Conservation (phyloP, 2,888 invertebrate species). For the Drosophila neoperkinsi region DNA sequence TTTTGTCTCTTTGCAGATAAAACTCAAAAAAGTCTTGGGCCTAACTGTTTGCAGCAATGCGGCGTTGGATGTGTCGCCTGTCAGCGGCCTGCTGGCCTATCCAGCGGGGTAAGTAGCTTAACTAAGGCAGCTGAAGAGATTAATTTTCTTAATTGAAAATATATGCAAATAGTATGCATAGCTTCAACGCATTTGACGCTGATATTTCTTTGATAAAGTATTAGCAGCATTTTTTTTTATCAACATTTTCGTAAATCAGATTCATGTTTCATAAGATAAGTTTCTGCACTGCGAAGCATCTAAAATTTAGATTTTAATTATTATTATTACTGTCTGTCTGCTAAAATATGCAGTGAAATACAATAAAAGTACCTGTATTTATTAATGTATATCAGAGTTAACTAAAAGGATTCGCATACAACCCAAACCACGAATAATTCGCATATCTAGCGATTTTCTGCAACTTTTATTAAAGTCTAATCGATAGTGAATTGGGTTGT, state of each 20-base stretch:
- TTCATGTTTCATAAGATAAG: not conserved
- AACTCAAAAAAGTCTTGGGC: slow-evolving; percentile 97
- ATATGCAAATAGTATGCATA: not conserved
- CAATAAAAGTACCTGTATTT: not conserved
- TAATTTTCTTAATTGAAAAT: not conserved
- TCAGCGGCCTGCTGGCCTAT: slow-evolving; percentile 95
- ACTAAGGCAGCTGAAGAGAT: not conserved
- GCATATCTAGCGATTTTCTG: not conserved
- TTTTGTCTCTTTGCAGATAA: slow-evolving; percentile 89
- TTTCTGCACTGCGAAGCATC: not conserved
- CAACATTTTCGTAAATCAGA: not conserved
- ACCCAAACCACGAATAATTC: not conserved
- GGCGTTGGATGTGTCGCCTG: slow-evolving; percentile 94
- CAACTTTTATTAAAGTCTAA: not conserved
- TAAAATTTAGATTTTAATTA: not conserved
- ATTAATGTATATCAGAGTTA: too few relatives aligned
- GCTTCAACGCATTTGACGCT: not conserved
- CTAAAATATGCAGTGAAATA: not conserved
- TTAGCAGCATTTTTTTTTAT: not conserved
- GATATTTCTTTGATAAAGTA: not conserved
- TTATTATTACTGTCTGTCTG: not conserved
- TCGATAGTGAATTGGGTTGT: not conserved
- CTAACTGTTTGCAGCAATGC: slow-evolving; percentile 97
- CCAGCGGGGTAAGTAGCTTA: slow-evolving; percentile 95
- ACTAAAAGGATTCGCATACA: not conserved